Conservation (phyloP, 2,113 vertebrate species). For the Channa maculata region DNA sequence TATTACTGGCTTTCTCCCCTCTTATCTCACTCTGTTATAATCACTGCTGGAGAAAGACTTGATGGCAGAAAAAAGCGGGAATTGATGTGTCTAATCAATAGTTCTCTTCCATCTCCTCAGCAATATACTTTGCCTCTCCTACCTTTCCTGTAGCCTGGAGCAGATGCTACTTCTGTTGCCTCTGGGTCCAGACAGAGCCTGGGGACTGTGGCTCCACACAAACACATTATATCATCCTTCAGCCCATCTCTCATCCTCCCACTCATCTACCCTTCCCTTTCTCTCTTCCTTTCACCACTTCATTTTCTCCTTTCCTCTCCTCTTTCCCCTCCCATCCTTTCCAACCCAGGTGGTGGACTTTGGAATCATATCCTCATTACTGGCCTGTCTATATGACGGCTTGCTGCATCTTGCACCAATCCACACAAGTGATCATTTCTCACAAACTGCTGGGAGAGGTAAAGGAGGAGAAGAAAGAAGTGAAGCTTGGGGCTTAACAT, state of each 20-base stretch:
- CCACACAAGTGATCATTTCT: constrained; percentile 54
- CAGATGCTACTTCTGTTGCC: constrained; percentile 56
- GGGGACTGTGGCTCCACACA: constrained; percentile 50
- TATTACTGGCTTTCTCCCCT: background rate
- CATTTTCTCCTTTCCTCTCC: background rate
- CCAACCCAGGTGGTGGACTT: constrained; percentile 42
- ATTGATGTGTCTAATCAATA: constrained; percentile 35
- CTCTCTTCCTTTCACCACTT: constrained; percentile 16
- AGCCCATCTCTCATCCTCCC: constrained; percentile 30
- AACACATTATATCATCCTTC: constrained; percentile 57
- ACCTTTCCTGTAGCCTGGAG: constrained; percentile 22
- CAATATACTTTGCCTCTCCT: constrained; percentile 4
- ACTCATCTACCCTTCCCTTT: constrained; percentile 21
- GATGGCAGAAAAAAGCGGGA: constrained; percentile 11
- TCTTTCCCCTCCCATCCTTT: background rate
- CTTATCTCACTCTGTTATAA: background rate
- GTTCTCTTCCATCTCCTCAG: constrained; percentile 17
- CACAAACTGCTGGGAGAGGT: constrained; percentile 33
- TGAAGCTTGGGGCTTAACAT: constrained; percentile 40
- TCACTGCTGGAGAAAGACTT: constrained; percentile 9
- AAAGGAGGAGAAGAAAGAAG: constrained; percentile 24
- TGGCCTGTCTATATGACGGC: constrained; percentile 41
- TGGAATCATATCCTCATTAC: constrained; percentile 61
- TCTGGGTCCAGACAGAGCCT: constrained; percentile 62
- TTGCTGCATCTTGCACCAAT: constrained; percentile 49